Base-by-base conservation (phyloP, 2,797 vertebrate genomes). In the Coendou prehensilis region DNA sequence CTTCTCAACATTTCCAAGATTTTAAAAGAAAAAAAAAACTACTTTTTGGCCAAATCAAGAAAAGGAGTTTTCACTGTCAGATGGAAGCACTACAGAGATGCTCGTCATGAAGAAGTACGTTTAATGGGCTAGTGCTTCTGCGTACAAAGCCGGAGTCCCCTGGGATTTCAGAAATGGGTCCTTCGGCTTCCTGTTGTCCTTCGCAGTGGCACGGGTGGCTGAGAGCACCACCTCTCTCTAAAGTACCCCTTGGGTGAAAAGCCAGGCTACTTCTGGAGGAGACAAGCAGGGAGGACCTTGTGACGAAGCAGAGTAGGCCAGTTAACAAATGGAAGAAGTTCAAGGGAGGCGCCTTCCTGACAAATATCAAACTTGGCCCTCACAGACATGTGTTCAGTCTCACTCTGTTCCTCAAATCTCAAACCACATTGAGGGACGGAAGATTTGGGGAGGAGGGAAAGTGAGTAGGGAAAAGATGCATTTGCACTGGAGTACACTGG, bases 321-420 rank as follows among this genome's bases (percentile, higher is more conserved):
- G 22, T 83, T 28, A 92, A 28, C 11, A 15, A n/a, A 52, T 41
- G 2, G 9, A 45, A 88, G 63, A 45, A 37, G 54, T 33, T 87
- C 57, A 30, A 64, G 57, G 87, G 82, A 57, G 80, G 61, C 1
- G 50, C 63, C 33, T 47, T 45, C 6, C 54, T 84, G n/a, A 41
- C 18, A 86, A 64, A 69, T 23, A 89, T 10, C 76, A 93, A 22
- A 85, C 28, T 28, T 26, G 33, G 87, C 23, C 56, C 23, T 17
- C 30, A 61, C 41, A 89, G 59, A 23, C 82, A 81, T 56, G 13
- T 61, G n/a, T 59, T 85, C 50, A 23, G 59, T 73, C 26, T 75
- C 64, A 22, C 17, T 89, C 79, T 92, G 63, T 52, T 95, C 57
- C 86, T 78, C 86, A 93, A 89, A 91, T 87, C 57, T 92, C 80